phyloP scores from a whole-genome alignment of 2,888 invertebrate genomes.

The Emmelina monodactyla region DNA sequence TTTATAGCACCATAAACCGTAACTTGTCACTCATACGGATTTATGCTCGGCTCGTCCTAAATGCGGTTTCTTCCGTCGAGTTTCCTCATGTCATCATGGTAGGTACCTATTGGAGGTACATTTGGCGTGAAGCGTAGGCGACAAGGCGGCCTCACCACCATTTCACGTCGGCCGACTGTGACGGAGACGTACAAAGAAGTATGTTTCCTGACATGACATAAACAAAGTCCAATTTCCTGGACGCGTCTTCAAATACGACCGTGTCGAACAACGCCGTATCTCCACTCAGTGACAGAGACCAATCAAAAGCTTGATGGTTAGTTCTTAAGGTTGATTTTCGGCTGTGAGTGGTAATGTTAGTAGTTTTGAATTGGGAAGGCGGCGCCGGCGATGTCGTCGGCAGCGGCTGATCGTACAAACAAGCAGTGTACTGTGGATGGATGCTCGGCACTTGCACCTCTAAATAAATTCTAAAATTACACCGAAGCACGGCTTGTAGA shows the following conservation, averaged over 20 bases:
- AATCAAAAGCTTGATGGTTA: not conserved
- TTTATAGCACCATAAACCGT: slow-evolving; percentile 61
- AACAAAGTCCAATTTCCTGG: slow-evolving; percentile 61
- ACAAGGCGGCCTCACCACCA: slow-evolving; percentile 39
- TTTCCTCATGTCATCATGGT: slow-evolving; percentile 60
- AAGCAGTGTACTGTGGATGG: slow-evolving; percentile 55
- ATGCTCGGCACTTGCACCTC: slow-evolving; percentile 58
- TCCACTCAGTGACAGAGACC: not conserved
- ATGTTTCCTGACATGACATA: slow-evolving; percentile 49
- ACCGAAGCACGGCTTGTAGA: slow-evolving; percentile 38
- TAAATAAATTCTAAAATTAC: slow-evolving; percentile 59
- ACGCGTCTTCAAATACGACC: slow-evolving; percentile 31
- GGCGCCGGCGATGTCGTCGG: slow-evolving; percentile 57
- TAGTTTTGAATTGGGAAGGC: slow-evolving; percentile 41
- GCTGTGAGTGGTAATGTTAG: slow-evolving; percentile 23
- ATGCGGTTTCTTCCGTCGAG: slow-evolving; percentile 61
- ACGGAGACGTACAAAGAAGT: slow-evolving; percentile 46
- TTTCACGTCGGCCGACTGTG: slow-evolving; percentile 45
- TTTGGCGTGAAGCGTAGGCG: slow-evolving; percentile 33
- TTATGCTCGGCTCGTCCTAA: slow-evolving; percentile 52
- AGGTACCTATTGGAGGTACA: slow-evolving; percentile 36
- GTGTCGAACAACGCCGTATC: not conserved
- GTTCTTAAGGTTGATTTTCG: not conserved
- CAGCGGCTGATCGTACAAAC: slow-evolving; percentile 48
- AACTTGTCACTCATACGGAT: slow-evolving; percentile 59